Percentiles rank a stretch among this genome's conserved stretches.
Evolutionary conservation across 2,113 vertebrate genomes (phyloP).

Genomic region (western clawed frog (Xenopus tropicalis)): UCB_Xtro_10.0 CM004443.2:128806501-128807000

Average conservation of each 20-base stretch:
- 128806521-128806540: too few relatives aligned
- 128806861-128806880: not conserved
- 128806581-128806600: too few relatives aligned
- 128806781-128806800: not conserved
- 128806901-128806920: constrained; percentile 3
- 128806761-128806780: constrained; percentile 25
- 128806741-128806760: not conserved
- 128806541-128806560: too few relatives aligned
- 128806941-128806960: not conserved
- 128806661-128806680: too few relatives aligned
- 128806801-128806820: constrained; percentile 1
- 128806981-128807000: not conserved
- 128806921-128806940: constrained; percentile 1
- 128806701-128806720: too few relatives aligned
- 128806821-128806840: constrained; percentile 1
- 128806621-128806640: too few relatives aligned
- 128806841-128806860: constrained; percentile 20
- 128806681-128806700: too few relatives aligned
- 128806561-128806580: too few relatives aligned
- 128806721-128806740: too few relatives aligned
- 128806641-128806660: too few relatives aligned
- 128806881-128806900: constrained; percentile 2
- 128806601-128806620: too few relatives aligned
- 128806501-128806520: too few relatives aligned
- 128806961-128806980: not conserved